Conservation (phyloP, 37 sponge, comb jelly and placozoan species). For the Chondrilla cf. caribensis region DNA sequence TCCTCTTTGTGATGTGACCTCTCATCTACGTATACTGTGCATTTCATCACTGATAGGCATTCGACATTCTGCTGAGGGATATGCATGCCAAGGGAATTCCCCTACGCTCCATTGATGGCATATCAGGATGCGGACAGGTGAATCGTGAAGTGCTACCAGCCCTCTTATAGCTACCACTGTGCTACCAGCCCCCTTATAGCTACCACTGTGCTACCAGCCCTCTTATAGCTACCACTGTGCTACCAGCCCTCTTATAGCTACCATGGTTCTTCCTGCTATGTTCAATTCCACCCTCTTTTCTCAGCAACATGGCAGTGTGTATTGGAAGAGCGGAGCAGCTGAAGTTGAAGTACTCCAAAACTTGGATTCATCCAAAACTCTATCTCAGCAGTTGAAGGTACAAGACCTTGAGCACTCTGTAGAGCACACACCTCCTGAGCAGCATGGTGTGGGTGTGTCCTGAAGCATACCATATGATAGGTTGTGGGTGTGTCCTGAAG, state of each 20-base stretch:
- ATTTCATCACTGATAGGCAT: constrained; percentile 46
- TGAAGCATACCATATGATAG: too few relatives aligned
- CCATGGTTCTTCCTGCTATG: not conserved
- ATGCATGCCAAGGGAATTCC: constrained; percentile 58
- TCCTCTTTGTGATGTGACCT: too few relatives aligned
- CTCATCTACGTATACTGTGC: not conserved
- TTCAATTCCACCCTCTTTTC: not conserved
- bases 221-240: not conserved
- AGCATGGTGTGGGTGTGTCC: too few relatives aligned
- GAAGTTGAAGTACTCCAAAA: constrained; percentile 30
- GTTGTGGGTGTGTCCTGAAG: too few relatives aligned
- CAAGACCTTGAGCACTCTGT: too few relatives aligned
- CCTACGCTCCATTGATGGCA: constrained; percentile 49
- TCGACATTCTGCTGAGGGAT: constrained; percentile 59
- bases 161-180: not conserved
- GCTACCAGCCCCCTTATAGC: not conserved
- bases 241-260: not conserved
- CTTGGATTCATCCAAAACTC: too few relatives aligned
- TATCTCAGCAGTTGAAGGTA: too few relatives aligned
- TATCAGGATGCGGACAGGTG: constrained; percentile 86
- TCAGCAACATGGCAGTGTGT: constrained; percentile 94
- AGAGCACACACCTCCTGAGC: too few relatives aligned
- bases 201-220: not conserved
- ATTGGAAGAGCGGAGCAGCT: constrained; percentile 84
- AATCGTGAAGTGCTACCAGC: not conserved